These are phyloP conservation scores for Todiramphus saurophagus DNA, from an alignment of 2,113 vertebrate genomes.

Conservation along the genomic window DNA sequence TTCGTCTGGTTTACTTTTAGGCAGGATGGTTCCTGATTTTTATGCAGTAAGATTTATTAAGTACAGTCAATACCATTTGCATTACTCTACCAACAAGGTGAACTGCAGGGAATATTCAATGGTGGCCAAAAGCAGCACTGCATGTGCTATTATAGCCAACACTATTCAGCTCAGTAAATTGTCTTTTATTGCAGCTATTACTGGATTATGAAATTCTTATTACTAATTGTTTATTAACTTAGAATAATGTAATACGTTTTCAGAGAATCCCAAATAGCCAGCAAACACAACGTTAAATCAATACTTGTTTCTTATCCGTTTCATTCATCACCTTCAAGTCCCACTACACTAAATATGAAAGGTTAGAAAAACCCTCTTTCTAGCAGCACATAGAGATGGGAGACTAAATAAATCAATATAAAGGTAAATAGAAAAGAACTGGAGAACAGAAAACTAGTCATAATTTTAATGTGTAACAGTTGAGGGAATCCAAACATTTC, in stretches of 20 bases:
- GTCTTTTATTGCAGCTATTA: constrained; percentile 22
- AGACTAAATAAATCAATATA: background rate
- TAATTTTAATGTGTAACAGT: background rate
- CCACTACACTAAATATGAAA: background rate
- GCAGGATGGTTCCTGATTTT: background rate
- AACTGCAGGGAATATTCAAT: background rate
- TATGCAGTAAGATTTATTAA: background rate
- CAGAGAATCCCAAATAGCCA: background rate
- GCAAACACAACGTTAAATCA: background rate
- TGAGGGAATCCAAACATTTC: background rate
- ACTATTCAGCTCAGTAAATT: background rate
- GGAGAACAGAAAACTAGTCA: background rate
- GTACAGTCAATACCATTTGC: background rate
- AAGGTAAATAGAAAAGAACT: background rate
- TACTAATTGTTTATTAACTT: constrained; percentile 55
- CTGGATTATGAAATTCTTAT: constrained; percentile 39
- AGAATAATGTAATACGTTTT: background rate
- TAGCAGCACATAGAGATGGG: background rate
- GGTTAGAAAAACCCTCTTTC: background rate
- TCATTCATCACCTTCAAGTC: background rate
- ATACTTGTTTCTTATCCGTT: background rate
- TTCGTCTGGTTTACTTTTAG: background rate
- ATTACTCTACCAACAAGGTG: background rate
- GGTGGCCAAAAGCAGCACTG: background rate
- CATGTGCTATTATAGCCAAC: background rate